Evolutionary conservation across 2,888 invertebrate species (phyloP), one percentile per base, ranked within the genome.

Genomic region (Argyresthia albistria): DNA sequence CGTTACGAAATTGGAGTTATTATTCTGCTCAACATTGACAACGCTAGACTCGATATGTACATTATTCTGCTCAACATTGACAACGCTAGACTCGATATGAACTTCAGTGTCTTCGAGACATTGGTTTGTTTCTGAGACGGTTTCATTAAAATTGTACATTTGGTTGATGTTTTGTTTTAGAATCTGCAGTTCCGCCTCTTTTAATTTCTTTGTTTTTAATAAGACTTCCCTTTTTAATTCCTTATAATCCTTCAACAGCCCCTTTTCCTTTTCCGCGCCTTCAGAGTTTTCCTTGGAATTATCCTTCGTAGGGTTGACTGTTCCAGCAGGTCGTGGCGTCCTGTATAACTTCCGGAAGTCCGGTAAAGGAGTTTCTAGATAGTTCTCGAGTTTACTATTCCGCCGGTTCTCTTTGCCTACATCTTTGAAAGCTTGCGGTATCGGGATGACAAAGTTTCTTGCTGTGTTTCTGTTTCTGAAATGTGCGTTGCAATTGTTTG

Each of bases 301-400:
- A 25, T 6, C 6, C 25, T 25, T 25, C 25, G 6, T 2, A 25
- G 2, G 25, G 25, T 6, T 25, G 25, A 25, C 25, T 25, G 25
- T 6, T 25, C 25, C 6, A 25, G 25, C 25, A 25, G 2, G 25
- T 25, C 6, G 25, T 25, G 60, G 6, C 68, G 67, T 45, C n/a
- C 14, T 42, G 57, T 86, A 86, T 1, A 77, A 58, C 57, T 79
- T 81, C 52, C 86, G 70, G 50, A 87, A 86, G 50, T 84, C 84
- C 0, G 51, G 55, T 8, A 87, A 53, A 0, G 87, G 80, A 11
- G 75, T 77, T 57, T 80, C 80, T 35, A 84, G 60, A 54, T 75
- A 80, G 55, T 79, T 67, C 0, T 56, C 51, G 0, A 55, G 56
- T 46, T 53, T 56, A 8, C 11, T 16, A 48, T 57, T 55, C 11